A percentile compares a stretch with the other conserved stretches of the same genome.
phyloP scores from a whole-genome alignment of 2,888 invertebrate genomes.

The Lapara coniferarum region DNA sequence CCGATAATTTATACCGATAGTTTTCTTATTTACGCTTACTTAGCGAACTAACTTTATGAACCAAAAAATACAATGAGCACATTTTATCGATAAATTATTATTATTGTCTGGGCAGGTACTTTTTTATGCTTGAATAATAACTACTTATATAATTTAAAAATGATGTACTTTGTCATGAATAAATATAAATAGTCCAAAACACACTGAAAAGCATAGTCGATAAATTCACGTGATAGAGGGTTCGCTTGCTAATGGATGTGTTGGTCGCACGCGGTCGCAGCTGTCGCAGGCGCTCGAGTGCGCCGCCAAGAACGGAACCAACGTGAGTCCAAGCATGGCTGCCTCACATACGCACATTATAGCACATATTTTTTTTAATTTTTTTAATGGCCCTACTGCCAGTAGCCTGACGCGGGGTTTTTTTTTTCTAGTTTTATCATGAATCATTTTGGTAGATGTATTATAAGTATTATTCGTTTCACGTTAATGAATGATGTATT shows the following conservation, averaged over 20 bases:
- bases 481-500: background rate
- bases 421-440: background rate
- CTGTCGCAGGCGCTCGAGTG: constrained; percentile 88
- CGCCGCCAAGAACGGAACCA: constrained; percentile 87
- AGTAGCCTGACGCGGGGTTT: too few relatives aligned
- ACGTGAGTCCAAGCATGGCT: constrained; percentile 79
- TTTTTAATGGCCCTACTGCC: too few relatives aligned
- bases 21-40: too few relatives aligned
- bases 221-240: background rate
- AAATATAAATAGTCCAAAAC: background rate
- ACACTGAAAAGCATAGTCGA: constrained; percentile 26
- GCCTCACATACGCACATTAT: constrained; percentile 43
- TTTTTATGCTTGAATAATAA: too few relatives aligned
- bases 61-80: too few relatives aligned
- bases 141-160: too few relatives aligned
- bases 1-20: too few relatives aligned
- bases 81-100: too few relatives aligned
- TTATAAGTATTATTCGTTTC: background rate
- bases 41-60: too few relatives aligned
- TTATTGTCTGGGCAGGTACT: too few relatives aligned
- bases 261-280: constrained; percentile 74
- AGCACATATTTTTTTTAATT: background rate
- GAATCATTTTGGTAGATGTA: background rate
- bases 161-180: background rate
- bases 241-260: constrained; percentile 52